These are phyloP conservation scores for Eudyptes chrysolophus DNA, from an alignment of 2,113 vertebrate genomes.

Conservation along the genomic window DNA sequence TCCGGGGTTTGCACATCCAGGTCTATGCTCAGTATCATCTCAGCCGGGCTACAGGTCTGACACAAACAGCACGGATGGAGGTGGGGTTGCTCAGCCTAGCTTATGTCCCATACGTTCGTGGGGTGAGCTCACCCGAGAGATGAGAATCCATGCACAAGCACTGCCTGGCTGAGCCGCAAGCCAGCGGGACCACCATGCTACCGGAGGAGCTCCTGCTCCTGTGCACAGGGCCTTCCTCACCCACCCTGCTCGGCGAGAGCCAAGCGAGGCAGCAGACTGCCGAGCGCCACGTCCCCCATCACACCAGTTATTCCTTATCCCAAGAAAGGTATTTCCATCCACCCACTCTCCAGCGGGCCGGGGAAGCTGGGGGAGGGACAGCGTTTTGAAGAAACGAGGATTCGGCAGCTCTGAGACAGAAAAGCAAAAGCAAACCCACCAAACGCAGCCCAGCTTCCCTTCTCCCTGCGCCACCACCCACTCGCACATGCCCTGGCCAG, in stretches of 20 bases:
- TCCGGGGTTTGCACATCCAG: not conserved
- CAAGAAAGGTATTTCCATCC: slow-evolving; percentile 16
- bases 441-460: not conserved
- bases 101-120: accelerated
- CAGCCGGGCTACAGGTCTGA: not conserved
- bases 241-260: not conserved
- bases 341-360: not conserved
- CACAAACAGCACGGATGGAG: accelerated
- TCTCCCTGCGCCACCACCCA: accelerated
- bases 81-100: not conserved
- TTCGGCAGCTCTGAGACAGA: not conserved
- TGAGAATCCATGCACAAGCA: not conserved
- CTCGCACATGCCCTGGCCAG: accelerated
- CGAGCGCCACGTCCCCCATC: not conserved
- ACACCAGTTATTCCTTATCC: not conserved
- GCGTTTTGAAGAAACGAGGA: not conserved
- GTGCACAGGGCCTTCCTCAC: not conserved
- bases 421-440: not conserved
- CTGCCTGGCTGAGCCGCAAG: not conserved
- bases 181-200: accelerated
- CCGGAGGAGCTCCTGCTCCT: not conserved
- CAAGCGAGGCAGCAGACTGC: not conserved
- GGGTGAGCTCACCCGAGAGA: not conserved
- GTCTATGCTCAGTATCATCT: not conserved
- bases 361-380: not conserved